Conservation (phyloP, 1,140 invertebrate genomes). For the Calliopsis andreniformis region DNA sequence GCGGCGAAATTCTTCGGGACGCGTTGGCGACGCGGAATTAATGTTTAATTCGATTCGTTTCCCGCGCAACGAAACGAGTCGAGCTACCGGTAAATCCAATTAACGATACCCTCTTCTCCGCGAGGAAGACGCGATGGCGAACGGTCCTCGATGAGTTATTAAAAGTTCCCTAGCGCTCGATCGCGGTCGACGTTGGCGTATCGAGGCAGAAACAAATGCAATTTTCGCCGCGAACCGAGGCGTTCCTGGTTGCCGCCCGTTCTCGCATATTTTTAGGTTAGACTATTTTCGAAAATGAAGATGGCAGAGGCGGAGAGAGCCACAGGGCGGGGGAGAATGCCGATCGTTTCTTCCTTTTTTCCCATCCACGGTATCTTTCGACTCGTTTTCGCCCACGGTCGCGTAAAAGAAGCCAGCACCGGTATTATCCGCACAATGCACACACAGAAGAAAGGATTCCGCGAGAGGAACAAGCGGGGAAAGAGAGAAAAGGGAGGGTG, state of each 20-base stretch:
- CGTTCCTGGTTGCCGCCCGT: neutral
- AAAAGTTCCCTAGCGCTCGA: slow-evolving; percentile 1
- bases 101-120: neutral
- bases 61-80: neutral
- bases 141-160: slow-evolving; percentile 1
- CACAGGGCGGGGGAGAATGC: slow-evolving; percentile 6
- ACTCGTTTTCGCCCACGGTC: slow-evolving; percentile 38
- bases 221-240: slow-evolving; percentile 26
- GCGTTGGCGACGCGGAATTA: neutral
- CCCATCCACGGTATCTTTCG: slow-evolving; percentile 10
- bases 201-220: slow-evolving; percentile 25
- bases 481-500: neutral
- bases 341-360: slow-evolving; percentile 25
- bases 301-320: neutral
- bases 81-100: slow-evolving; percentile 8
- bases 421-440: slow-evolving; percentile 49
- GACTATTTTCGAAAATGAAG: slow-evolving; percentile 56
- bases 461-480: neutral
- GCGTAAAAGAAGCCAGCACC: slow-evolving; percentile 35
- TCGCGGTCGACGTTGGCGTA: slow-evolving; percentile 1
- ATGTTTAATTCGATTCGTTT: slow-evolving; percentile 13
- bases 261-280: slow-evolving; percentile 55
- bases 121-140: neutral
- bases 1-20: neutral
- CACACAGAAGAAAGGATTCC: slow-evolving; percentile 45